A percentile compares a stretch with the other conserved stretches of the same genome.
Evolutionary conservation across 2,797 vertebrate species (phyloP).

Genomic region (Clarias pachynema): DNA sequence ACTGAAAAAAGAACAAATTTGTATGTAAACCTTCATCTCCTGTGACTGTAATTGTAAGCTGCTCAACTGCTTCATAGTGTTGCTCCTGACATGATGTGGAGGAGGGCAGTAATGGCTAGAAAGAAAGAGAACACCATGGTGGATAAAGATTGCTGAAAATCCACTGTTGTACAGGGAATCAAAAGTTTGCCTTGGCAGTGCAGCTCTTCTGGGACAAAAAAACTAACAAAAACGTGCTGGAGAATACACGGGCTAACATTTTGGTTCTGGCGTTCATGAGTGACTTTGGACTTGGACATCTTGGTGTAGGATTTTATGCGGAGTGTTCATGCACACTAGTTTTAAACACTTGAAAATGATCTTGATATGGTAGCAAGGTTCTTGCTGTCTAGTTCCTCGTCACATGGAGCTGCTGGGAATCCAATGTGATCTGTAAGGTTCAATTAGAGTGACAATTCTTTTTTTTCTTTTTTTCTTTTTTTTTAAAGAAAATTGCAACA

Average conservation of each 20-base stretch:
- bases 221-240: background rate
- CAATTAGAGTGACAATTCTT: constrained; percentile 48
- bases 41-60: constrained; percentile 32
- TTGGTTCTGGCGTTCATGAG: constrained; percentile 1
- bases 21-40: constrained; percentile 39
- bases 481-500: constrained; percentile 59
- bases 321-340: constrained; percentile 37
- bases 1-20: constrained; percentile 31
- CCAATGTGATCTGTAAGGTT: constrained; percentile 24
- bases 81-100: constrained; percentile 23
- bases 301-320: constrained; percentile 10
- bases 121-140: background rate
- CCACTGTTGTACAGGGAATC: constrained; percentile 3
- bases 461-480: background rate
- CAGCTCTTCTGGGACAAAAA: background rate
- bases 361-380: constrained; percentile 40
- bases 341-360: constrained; percentile 51
- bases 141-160: constrained; percentile 14
- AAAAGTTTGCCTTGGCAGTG: constrained; percentile 9
- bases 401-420: constrained; percentile 28
- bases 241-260: constrained; percentile 23
- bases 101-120: constrained; percentile 20
- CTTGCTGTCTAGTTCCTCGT: constrained; percentile 31
- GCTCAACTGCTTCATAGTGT: constrained; percentile 7
- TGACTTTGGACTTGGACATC: constrained; percentile 30